Base-by-base conservation (phyloP, 2,888 invertebrate genomes). In the Chromoteleia sp. region DNA sequence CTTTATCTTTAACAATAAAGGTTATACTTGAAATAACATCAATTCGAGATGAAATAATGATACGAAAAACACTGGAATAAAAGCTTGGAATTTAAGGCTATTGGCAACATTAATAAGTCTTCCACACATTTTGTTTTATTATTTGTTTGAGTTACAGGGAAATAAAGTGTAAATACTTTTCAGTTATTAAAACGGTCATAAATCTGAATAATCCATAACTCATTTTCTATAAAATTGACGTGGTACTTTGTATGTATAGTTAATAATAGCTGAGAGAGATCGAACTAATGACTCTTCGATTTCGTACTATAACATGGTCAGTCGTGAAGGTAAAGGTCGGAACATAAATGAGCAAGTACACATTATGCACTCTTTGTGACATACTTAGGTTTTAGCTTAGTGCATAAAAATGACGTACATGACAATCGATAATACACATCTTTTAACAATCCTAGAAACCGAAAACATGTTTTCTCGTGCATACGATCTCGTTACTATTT, bases 401-500 rank as follows among this genome's bases (percentile, higher is more conserved):
- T 43, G 58, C 68, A 70, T 80, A 59, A 75, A 81, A 75, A 41
- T 83, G 76, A 80, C 71, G 77, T 75, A 45, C 30, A 33, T 52
- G 65, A 48, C 36, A 65, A 85, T 85, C 85, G 71, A 85, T 84
- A 80, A 33, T 48, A 45, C 30, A 33, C 74, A 75, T 80, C 78
- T 79, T 74, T 63, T 52, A 65, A 50, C 73, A 61, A 78, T 78
- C 77, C 77, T 39, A 33, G 59, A 75, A 81, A 83, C 82, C 43
- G 76, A 65, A 80, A 71, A 82, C 61, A 76, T 48, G 56, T 68
- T 52, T 73, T 82, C 74, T 25, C 65, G 17, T 61, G 12, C 70
- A 14, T 3, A 25, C 50, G 43, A 48, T 48, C 10, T 54, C 8
- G 17, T 33, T 33, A 29, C 0, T 50, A 10, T 14, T 12, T 41